Percentiles rank a stretch among this genome's conserved stretches.
Conservation (phyloP, 2,888 invertebrate species). For the Rhingia campestris region DNA sequence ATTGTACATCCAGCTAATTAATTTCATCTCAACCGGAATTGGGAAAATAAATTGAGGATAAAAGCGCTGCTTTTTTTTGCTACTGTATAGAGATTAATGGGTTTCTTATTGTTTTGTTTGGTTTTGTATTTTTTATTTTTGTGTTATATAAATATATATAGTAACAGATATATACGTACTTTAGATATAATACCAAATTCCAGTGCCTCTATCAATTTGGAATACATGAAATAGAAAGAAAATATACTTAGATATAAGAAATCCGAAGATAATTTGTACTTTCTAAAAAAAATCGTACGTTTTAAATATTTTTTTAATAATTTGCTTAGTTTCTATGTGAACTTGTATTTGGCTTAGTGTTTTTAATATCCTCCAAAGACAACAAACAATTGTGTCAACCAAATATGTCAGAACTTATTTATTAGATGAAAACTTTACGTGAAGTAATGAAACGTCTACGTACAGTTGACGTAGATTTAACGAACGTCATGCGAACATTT, state of each 20-base stretch:
- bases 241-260: conserved; percentile 1
- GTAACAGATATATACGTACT: conserved; percentile 51
- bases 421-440: too few species aligned
- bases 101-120: conserved; percentile 10
- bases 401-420: too few species aligned
- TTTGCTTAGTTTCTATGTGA: neutral
- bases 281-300: conserved; percentile 8
- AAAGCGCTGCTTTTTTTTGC: conserved; percentile 15
- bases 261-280: neutral
- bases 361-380: too few species aligned
- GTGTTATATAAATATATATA: conserved; percentile 10
- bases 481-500: too few species aligned
- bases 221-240: conserved; percentile 44
- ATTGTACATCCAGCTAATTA: conserved; percentile 83
- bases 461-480: too few species aligned
- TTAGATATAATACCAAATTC: conserved; percentile 73
- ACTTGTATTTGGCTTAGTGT: neutral
- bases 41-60: conserved; percentile 49
- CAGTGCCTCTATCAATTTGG: conserved; percentile 72
- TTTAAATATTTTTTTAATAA: neutral
- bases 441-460: too few species aligned
- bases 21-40: conserved; percentile 76
- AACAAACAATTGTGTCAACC: too few species aligned
- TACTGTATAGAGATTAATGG: conserved; percentile 4
- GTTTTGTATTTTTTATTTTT: conserved; percentile 9